These are phyloP conservation scores for human DNA, from an alignment of 2,113 vertebrate genomes.

Conservation along the genomic window GRCh38 chr18:68611501-68612000, in stretches of 20 bases:
- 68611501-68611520: not conserved
- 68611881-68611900: too few relatives aligned
- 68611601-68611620: not conserved
- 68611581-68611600: not conserved
- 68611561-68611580: not conserved
- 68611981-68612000: rapidly evolving
- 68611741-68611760: not conserved
- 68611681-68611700: not conserved
- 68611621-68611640: too few relatives aligned
- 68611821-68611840: not conserved
- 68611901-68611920: not conserved
- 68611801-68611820: too few relatives aligned
- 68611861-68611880: not conserved
- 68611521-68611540: not conserved
- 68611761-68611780: not conserved
- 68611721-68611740: too few relatives aligned
- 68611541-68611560: not conserved
- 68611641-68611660: not conserved
- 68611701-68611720: not conserved
- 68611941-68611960: not conserved
- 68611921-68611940: too few relatives aligned
- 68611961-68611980: not conserved
- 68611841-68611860: not conserved
- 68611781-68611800: not conserved
- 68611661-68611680: not conserved